phyloP scores from a whole-genome alignment of 2,113 vertebrate species.

The Lamprotornis superbus region DNA sequence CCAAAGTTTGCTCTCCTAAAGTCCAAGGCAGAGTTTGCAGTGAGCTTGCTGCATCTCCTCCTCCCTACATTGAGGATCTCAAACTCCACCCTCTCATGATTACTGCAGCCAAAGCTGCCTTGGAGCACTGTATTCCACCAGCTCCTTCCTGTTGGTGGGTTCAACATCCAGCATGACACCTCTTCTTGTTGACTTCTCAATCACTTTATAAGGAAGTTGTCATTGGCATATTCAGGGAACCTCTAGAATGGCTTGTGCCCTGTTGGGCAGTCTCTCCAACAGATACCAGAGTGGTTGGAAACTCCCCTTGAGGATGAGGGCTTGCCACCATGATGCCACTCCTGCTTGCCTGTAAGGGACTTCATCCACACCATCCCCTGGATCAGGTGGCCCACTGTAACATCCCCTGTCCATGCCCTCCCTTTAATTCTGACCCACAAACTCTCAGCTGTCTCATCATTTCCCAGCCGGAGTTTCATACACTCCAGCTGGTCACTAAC shows the following conservation, averaged over 20 bases:
- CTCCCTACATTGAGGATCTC: background rate
- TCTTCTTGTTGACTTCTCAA: background rate
- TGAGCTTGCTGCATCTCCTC: background rate
- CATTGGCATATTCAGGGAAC: background rate
- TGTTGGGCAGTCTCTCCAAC: accelerated
- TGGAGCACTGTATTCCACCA: background rate
- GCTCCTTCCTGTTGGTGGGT: background rate
- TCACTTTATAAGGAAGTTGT: background rate
- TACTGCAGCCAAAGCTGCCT: background rate
- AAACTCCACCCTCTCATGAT: background rate
- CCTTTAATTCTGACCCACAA: background rate
- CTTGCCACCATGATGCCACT: background rate
- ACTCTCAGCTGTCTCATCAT: background rate
- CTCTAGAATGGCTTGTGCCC: background rate
- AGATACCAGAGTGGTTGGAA: background rate
- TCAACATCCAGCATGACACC: background rate
- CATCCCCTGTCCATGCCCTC: too few relatives aligned
- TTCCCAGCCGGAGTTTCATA: background rate
- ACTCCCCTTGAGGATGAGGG: background rate
- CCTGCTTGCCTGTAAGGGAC: background rate
- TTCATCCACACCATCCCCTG: background rate
- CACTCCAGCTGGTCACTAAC: background rate
- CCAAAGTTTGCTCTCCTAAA: background rate
- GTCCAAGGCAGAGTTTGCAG: background rate
- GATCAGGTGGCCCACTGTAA: background rate